Base-by-base conservation (phyloP, 2,888 invertebrate genomes). In the Xestia ashworthii region DNA sequence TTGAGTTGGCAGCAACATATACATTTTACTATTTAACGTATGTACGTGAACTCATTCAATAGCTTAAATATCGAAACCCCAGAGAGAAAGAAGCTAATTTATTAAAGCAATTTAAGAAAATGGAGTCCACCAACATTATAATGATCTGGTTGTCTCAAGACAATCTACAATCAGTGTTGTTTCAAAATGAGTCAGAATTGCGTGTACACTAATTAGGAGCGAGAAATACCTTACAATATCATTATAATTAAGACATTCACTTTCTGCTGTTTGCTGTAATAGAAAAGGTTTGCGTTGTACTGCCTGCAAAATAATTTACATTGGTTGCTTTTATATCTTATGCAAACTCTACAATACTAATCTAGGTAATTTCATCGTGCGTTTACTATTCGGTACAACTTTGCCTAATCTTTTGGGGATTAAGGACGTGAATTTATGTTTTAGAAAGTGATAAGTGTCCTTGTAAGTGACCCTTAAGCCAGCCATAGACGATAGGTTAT, bases 211-310 rank as follows among this genome's bases (percentile, higher is more conserved):
- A 82, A 73, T 77, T 78, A 84, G 50, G 76, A 86, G 44, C 55
- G 55, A 84, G 65, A 85, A 88, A 88, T 88, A 88, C 88, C 88
- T 88, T 86, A 89, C 88, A 84, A 88, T 84, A 82, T 89, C 89
- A 82, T 88, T 88, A 87, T 83, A 88, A 87, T 89, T 87, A 82
- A 88, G 80, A 81, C 88, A 88, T 86, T 89, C 89, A 87, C 84
- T 83, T 87, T 88, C 88, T 79, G 89, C 88, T 68, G 83, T 74
- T 84, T 85, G 88, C 86, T 89, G 85, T 78, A 89, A 89, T 85
- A 80, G 72, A 85, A 88, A 87, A 86, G 38, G 74, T 76, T 71
- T 83, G 53, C 66, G 76, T 64, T 84, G 66, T 81, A 74, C 66
- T 70, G 65, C 71, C 67, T 84, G 80, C 62, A 77, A 71, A 65